These are phyloP conservation scores for Archegozetes longisetosus DNA, from an alignment of 1,140 invertebrate genomes.

Conservation along the genomic window DNA sequence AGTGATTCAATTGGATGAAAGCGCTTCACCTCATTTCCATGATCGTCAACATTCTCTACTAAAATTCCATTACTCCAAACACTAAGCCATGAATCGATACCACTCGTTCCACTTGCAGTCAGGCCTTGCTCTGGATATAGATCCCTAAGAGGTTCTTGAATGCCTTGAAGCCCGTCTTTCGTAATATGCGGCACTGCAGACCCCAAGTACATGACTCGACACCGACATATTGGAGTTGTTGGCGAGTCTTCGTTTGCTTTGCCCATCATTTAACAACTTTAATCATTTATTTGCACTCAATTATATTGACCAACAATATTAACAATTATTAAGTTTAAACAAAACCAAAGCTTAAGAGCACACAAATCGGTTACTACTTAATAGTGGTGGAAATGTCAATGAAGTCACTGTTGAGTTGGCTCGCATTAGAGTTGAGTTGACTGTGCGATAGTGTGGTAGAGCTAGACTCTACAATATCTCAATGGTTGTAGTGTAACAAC, in stretches of 20 bases:
- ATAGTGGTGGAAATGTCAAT: not conserved
- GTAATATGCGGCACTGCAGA: slow-evolving; percentile 92
- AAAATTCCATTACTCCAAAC: slow-evolving; percentile 93
- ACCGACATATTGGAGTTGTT: slow-evolving; percentile 78
- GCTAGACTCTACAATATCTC: no score
- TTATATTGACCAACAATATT: not conserved
- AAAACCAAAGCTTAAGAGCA: not conserved
- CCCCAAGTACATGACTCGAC: slow-evolving; percentile 92
- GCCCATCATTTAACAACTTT: not conserved
- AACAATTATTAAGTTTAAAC: no score
- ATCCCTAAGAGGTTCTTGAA: slow-evolving; percentile 89
- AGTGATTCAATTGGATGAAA: slow-evolving; percentile 94
- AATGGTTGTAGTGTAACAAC: no score
- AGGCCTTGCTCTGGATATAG: slow-evolving; percentile 81
- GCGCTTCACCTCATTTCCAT: slow-evolving; percentile 77
- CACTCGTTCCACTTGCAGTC: slow-evolving; percentile 40
- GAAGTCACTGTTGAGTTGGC: not conserved
- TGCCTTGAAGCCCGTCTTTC: slow-evolving; percentile 90
- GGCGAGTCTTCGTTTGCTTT: not conserved
- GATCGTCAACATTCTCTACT: slow-evolving; percentile 89
- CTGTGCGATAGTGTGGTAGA: no score
- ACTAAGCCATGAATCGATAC: slow-evolving; percentile 92
- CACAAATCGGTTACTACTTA: not conserved
- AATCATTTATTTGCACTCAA: not conserved
- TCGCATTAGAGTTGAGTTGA: not conserved